Evolutionary conservation across 2,797 vertebrate genomes (phyloP).

Genomic region (Tamandua tetradactyla): DNA sequence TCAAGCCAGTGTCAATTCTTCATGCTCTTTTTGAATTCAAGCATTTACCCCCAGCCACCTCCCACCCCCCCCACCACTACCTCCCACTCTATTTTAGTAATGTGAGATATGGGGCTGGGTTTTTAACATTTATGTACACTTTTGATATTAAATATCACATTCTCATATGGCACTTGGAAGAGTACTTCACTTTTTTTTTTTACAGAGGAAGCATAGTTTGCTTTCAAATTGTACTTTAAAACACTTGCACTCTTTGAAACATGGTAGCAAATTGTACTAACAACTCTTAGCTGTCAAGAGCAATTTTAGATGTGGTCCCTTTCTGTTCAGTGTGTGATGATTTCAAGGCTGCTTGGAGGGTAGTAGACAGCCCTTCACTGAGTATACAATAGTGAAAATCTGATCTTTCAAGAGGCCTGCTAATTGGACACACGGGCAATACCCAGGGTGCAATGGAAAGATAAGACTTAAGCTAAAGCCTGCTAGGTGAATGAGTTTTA

Average conservation of each 20-base stretch:
- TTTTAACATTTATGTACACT: not conserved
- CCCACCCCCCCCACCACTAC: not conserved
- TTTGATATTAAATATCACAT: not conserved
- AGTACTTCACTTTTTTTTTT: conserved; percentile 49
- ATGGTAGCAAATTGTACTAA: conserved; percentile 60
- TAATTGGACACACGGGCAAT: conserved; percentile 59
- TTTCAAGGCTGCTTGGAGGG: conserved; percentile 50
- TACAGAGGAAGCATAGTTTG: conserved; percentile 32
- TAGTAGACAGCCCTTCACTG: conserved; percentile 22
- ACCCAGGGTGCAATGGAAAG: conserved; percentile 65
- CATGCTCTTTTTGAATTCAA: conserved; percentile 4
- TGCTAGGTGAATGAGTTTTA: conserved; percentile 43
- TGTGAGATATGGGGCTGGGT: not conserved
- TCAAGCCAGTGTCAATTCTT: conserved; percentile 25
- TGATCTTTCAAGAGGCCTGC: conserved; percentile 59
- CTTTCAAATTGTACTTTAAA: conserved; percentile 59
- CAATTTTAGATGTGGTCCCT: conserved; percentile 51
- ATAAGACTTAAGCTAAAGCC: conserved; percentile 66
- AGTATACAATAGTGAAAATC: conserved; percentile 12
- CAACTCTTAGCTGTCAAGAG: conserved; percentile 59
- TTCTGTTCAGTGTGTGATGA: conserved; percentile 51
- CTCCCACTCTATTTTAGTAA: not conserved
- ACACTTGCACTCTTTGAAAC: conserved; percentile 47
- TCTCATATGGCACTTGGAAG: not conserved
- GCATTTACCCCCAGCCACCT: not conserved